Percentiles rank a stretch among this genome's conserved stretches.
Evolutionary conservation across 2,888 invertebrate species (phyloP).

Genomic region (Notodonta dromedarius): DNA sequence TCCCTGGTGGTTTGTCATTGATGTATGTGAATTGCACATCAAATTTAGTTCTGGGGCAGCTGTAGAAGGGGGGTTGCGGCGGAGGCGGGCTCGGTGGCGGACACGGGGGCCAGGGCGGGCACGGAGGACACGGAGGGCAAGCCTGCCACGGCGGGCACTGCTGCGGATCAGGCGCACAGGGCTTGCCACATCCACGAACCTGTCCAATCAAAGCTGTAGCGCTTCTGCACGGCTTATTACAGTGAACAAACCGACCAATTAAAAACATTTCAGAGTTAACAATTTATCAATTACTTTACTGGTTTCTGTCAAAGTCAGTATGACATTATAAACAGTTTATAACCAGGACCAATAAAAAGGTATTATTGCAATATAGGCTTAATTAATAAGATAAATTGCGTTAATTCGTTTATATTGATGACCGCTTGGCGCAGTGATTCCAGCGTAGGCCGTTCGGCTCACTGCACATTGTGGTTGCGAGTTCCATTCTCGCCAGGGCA

Average conservation of each 20-base stretch:
- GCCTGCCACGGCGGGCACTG: constrained; percentile 16
- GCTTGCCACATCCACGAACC: constrained; percentile 12
- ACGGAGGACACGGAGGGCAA: constrained; percentile 25
- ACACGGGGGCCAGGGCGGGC: constrained; percentile 20
- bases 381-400: too few species aligned
- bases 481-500: too few species aligned
- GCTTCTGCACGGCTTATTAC: constrained; percentile 9
- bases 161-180: neutral
- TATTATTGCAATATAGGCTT: too few species aligned
- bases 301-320: neutral
- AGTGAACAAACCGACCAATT: constrained; percentile 16
- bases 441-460: too few species aligned
- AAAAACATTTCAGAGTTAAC: constrained; percentile 17
- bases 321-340: too few species aligned
- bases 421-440: too few species aligned
- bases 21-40: constrained; percentile 81
- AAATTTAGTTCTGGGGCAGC: constrained; percentile 62
- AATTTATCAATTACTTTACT: neutral
- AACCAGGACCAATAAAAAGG: too few species aligned
- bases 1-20: constrained; percentile 84
- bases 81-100: constrained; percentile 16
- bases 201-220: constrained; percentile 13
- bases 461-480: too few species aligned
- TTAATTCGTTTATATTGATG: too few species aligned
- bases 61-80: constrained; percentile 42